Evolutionary conservation across 2,797 vertebrate genomes (phyloP).

Genomic region (Oreonectes daqikongensis): DNA sequence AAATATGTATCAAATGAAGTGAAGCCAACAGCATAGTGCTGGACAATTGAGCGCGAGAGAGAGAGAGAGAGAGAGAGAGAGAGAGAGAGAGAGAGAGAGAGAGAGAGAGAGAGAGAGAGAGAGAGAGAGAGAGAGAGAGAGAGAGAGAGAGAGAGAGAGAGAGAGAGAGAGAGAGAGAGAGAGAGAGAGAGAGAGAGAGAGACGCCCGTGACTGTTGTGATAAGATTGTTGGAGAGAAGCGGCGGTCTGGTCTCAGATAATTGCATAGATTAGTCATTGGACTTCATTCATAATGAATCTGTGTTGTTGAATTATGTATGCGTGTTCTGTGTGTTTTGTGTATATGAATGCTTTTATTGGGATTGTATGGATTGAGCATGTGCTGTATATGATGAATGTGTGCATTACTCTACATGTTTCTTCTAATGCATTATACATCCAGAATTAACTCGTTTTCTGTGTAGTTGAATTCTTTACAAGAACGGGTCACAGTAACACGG

Average conservation of each 20-base stretch:
- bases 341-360: conserved; percentile 26
- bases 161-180: too few relatives aligned
- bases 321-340: conserved; percentile 18
- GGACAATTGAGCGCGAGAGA: conserved; percentile 1
- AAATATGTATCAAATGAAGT: conserved; percentile 41
- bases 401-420: neutral
- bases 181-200: too few relatives aligned
- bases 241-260: neutral
- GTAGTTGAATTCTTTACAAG: neutral
- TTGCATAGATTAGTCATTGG: conserved; percentile 36
- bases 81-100: too few relatives aligned
- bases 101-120: too few relatives aligned
- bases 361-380: neutral
- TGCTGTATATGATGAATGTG: neutral
- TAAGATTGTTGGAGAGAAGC: neutral
- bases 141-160: too few relatives aligned
- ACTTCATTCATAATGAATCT: conserved; percentile 39
- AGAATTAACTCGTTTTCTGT: too few relatives aligned
- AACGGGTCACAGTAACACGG: neutral
- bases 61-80: too few relatives aligned
- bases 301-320: conserved; percentile 38
- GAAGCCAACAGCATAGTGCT: neutral
- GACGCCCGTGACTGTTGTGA: conserved; percentile 3
- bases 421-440: neutral
- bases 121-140: too few relatives aligned